Evolutionary conservation across 2,888 invertebrate species (phyloP).

Genomic region (Drosophila pseudotalamancana): DNA sequence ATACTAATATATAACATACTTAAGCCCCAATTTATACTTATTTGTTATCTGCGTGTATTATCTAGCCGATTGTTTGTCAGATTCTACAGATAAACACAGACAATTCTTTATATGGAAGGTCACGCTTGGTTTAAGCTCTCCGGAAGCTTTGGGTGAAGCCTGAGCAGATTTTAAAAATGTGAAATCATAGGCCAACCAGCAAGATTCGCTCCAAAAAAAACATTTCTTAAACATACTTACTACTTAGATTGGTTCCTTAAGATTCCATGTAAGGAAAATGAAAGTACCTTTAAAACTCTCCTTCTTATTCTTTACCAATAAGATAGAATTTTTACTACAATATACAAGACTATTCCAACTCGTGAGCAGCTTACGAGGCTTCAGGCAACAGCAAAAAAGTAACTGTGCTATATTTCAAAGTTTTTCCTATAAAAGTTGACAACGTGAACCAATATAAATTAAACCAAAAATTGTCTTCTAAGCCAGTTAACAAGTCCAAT

Average conservation of each 20-base stretch:
- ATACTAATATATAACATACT: constrained; percentile 43
- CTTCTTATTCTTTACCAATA: background rate
- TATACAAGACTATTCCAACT: too few relatives aligned
- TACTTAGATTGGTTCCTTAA: background rate
- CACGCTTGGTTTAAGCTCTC: constrained; percentile 54
- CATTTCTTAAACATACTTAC: background rate
- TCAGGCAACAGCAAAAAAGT: constrained; percentile 7
- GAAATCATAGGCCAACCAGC: constrained; percentile 8
- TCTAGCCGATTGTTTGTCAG: constrained; percentile 29
- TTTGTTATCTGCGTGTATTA: constrained; percentile 46
- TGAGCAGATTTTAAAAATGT: constrained; percentile 39
- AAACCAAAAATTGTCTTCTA: constrained; percentile 11
- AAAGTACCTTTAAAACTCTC: background rate
- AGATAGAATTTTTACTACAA: too few relatives aligned
- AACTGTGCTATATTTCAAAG: constrained; percentile 31
- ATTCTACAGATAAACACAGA: constrained; percentile 3
- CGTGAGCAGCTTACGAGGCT: constrained; percentile 32
- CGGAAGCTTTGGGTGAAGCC: constrained; percentile 50
- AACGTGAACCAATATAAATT: constrained; percentile 35
- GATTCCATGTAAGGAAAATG: too few relatives aligned
- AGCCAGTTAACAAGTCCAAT: constrained; percentile 33
- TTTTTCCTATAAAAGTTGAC: constrained; percentile 15
- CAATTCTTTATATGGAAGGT: constrained; percentile 43
- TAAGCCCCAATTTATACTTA: constrained; percentile 41
- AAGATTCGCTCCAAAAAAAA: background rate